A percentile compares a stretch with the other conserved stretches of the same genome.
phyloP scores from a whole-genome alignment of 2,888 invertebrate species.

The Synanthedon vespiformis region DNA sequence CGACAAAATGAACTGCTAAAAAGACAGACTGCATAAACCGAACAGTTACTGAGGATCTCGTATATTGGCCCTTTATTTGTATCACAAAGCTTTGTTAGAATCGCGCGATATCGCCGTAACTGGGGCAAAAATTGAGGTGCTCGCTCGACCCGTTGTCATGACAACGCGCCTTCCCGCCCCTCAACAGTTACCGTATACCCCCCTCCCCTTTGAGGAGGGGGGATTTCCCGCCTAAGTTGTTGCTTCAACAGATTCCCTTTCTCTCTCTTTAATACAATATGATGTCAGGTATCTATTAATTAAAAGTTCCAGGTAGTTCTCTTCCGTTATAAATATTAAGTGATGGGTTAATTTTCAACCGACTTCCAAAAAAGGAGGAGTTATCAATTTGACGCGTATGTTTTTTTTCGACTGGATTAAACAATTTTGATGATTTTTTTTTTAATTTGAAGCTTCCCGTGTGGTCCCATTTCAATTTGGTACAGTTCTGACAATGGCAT shows the following conservation, averaged over 20 bases:
- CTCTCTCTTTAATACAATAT: neutral
- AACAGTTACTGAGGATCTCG: neutral
- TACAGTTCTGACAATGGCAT: too few species aligned
- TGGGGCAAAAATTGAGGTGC: slow-evolving; percentile 51
- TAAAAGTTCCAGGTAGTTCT: neutral
- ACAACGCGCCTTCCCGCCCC: slow-evolving; percentile 21
- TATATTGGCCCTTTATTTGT: neutral
- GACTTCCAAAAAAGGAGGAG: too few species aligned
- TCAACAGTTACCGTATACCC: neutral
- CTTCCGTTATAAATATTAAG: too few species aligned
- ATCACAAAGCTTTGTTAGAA: slow-evolving; percentile 24
- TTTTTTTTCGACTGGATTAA: too few species aligned
- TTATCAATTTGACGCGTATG: too few species aligned
- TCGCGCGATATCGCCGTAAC: slow-evolving; percentile 30
- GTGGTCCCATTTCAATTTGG: too few species aligned
- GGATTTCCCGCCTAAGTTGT: neutral
- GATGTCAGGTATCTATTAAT: neutral
- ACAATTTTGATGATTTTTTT: too few species aligned
- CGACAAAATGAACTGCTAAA: too few species aligned
- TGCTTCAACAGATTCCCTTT: slow-evolving; percentile 5
- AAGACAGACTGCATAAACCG: too few species aligned
- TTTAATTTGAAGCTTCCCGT: too few species aligned
- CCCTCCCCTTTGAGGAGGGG: slow-evolving; percentile 6
- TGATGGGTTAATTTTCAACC: too few species aligned
- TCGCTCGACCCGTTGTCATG: slow-evolving; percentile 26